A percentile compares a stretch with the other conserved stretches of the same genome.
These are phyloP conservation scores for Hyperoodon ampullatus DNA, from an alignment of 2,113 vertebrate species.

Conservation along the genomic window DNA sequence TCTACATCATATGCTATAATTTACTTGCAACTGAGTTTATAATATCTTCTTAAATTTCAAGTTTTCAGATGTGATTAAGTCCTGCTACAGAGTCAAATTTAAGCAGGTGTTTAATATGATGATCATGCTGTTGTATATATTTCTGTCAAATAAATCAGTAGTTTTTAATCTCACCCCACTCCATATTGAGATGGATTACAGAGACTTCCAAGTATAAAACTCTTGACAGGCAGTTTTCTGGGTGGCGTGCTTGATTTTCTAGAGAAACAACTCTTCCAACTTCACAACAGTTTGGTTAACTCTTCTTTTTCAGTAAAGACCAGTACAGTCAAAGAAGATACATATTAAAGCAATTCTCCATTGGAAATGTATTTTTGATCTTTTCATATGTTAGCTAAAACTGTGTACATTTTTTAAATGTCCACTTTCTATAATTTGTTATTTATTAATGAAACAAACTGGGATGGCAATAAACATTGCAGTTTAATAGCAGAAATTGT, in stretches of 20 bases:
- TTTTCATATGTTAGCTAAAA: not conserved
- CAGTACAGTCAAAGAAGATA: not conserved
- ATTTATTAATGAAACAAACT: slow-evolving; percentile 15
- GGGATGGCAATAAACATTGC: not conserved
- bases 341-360: not conserved
- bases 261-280: slow-evolving; percentile 21
- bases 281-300: not conserved
- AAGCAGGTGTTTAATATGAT: not conserved
- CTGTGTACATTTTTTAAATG: not conserved
- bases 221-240: not conserved
- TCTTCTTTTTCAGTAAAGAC: not conserved
- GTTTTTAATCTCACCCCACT: not conserved
- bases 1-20: not conserved
- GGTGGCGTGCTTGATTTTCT: slow-evolving; percentile 19
- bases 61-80: slow-evolving; percentile 27
- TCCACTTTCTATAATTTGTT: not conserved
- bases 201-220: not conserved
- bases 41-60: slow-evolving; percentile 8
- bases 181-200: not conserved
- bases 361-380: not conserved
- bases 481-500: not conserved
- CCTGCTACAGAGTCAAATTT: not conserved
- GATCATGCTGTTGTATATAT: not conserved
- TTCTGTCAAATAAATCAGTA: slow-evolving; percentile 36
- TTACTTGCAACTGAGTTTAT: not conserved